These are phyloP conservation scores for Cirrhinus mrigala DNA, from an alignment of 2,797 vertebrate genomes.

Conservation along the genomic window DNA sequence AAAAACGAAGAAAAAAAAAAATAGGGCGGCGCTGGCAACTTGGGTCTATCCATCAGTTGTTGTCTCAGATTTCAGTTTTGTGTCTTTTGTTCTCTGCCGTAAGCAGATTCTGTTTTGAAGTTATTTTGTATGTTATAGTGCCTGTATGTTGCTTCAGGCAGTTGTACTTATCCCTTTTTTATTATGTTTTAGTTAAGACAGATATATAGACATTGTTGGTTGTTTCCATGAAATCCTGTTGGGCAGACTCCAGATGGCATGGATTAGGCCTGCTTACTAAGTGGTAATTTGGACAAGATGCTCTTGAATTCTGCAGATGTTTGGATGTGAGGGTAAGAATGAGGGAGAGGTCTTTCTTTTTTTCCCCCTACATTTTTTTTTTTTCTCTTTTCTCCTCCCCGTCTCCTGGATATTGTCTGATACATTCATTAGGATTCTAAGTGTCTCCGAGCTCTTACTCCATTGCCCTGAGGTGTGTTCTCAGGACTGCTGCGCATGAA, in stretches of 20 bases:
- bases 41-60: background rate
- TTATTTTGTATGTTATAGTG: background rate
- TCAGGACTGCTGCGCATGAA: background rate
- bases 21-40: background rate
- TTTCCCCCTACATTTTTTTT: too few species aligned
- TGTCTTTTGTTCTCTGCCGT: slow-evolving; percentile 8
- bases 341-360: slow-evolving; percentile 49
- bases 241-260: slow-evolving; percentile 37
- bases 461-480: slow-evolving; percentile 3
- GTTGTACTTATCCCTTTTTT: slow-evolving; percentile 29
- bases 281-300: slow-evolving; percentile 25
- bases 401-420: background rate
- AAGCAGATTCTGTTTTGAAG: background rate
- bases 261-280: background rate
- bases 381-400: background rate
- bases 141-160: slow-evolving; percentile 22
- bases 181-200: slow-evolving; percentile 15
- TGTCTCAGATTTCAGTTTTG: background rate
- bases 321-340: slow-evolving; percentile 60
- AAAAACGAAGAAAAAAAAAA: too few species aligned
- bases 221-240: background rate
- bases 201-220: background rate
- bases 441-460: background rate
- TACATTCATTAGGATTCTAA: slow-evolving; percentile 16
- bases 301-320: slow-evolving; percentile 51